These are phyloP conservation scores for Monochamus alternatus DNA, from an alignment of 2,888 invertebrate genomes.

Conservation along the genomic window DNA sequence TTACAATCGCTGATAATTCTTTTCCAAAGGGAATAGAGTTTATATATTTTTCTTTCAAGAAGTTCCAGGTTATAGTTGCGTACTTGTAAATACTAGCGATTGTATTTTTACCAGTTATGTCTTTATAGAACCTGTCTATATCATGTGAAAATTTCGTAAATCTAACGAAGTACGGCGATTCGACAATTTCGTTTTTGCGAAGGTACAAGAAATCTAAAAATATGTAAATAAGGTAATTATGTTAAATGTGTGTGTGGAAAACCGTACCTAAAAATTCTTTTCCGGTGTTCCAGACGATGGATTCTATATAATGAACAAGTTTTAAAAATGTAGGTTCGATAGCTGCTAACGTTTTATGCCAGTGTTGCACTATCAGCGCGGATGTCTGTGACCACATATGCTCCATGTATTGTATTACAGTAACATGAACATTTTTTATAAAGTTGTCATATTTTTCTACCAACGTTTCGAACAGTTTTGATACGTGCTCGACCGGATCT, in stretches of 20 bases:
- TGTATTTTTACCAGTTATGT: constrained; percentile 84
- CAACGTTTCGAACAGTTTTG: constrained; percentile 79
- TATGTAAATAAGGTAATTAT: not conserved
- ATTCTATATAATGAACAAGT: constrained; percentile 83
- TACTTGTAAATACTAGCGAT: constrained; percentile 87
- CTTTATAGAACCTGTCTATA: constrained; percentile 85
- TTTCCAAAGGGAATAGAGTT: constrained; percentile 80
- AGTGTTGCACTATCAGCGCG: constrained; percentile 78
- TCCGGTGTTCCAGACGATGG: constrained; percentile 82
- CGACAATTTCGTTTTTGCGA: constrained; percentile 84
- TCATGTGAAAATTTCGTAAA: constrained; percentile 87
- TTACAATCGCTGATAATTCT: constrained; percentile 77
- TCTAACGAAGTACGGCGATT: constrained; percentile 86
- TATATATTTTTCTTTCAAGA: constrained; percentile 79
- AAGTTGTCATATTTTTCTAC: constrained; percentile 86
- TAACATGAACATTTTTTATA: constrained; percentile 84
- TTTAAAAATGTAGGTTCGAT: constrained; percentile 87
- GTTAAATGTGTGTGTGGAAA: not conserved
- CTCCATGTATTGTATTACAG: constrained; percentile 81
- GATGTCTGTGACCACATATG: constrained; percentile 82
- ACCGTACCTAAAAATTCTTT: constrained; percentile 78
- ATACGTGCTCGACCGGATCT: constrained; percentile 82
- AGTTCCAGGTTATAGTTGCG: constrained; percentile 77
- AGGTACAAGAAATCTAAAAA: constrained; percentile 84
- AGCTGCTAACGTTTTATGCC: constrained; percentile 81